Evolutionary conservation across 2,113 vertebrate genomes (phyloP), one percentile per base, ranked within the genome.

Genomic region (Pygoscelis antarcticus): DNA sequence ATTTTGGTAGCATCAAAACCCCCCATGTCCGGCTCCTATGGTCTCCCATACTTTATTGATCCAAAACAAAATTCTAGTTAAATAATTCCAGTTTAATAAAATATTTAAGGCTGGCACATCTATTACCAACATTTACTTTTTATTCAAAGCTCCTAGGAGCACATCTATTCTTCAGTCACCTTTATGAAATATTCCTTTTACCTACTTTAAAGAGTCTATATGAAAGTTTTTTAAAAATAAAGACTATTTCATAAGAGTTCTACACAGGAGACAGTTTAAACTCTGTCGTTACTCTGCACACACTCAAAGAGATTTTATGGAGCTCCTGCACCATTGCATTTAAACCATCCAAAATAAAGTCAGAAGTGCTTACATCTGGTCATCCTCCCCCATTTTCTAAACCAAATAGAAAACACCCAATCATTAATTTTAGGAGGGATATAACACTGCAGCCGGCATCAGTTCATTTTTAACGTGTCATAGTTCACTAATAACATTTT

Each of bases 391-490:
- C 10, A 2, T 26, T 74, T 30, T 29, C 57, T 64, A 22, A 6
- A 36, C 21, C 8, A 7, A 46, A 34, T 1, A 49, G 34, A 42
- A 62, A n/a, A n/a, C 1, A 0, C 30, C 29, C 13, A 29, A 0
- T 2, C 9, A 0, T 47, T 38, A 27, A 9, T 42, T 78, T 61
- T 13, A 27, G 69, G 44, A n/a, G 22, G 36, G 58, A 6, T 40
- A 1, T 2, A 13, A 14, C 55, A 3, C 36, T 8, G 25, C 2
- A 3, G 60, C 29, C 8, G 2, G 58, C 64, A 40, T 3, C 46
- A 38, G 30, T 1, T 49, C 16, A 6, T 34, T 4, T 36, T 71
- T 16, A 38, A 32, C 0, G 1, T 0, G 7, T 11, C 6, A 1
- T 7, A 10, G 10, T 1, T 30, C 46, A 14, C 9, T 5, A 8